Conservation (phyloP, 2,797 vertebrate species). For the Melanogrammus aeglefinus region DNA sequence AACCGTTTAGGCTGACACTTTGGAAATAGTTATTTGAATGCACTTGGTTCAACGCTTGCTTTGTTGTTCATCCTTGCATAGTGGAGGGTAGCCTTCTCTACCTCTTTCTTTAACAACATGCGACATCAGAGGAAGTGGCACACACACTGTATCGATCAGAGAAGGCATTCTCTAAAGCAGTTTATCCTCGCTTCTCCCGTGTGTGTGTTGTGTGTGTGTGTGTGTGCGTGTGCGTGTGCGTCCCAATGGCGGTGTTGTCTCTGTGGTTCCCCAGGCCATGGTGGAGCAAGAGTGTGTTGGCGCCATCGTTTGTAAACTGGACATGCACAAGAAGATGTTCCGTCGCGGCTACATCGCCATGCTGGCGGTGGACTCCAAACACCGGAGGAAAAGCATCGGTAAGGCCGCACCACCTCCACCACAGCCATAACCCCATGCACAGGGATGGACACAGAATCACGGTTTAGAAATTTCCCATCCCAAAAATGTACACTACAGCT, state of each 20-base stretch:
- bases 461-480: no score
- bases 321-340: slow-evolving; percentile 99
- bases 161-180: slow-evolving; percentile 30
- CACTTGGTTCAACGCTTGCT: background rate
- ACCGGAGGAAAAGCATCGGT: slow-evolving; percentile 99
- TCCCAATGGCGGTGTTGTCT: slow-evolving; percentile 2
- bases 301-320: slow-evolving; percentile 99
- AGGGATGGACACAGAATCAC: no score
- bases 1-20: background rate
- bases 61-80: slow-evolving; percentile 25
- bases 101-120: slow-evolving; percentile 26
- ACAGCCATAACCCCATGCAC: background rate
- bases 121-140: slow-evolving; percentile 44
- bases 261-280: slow-evolving; percentile 83
- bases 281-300: slow-evolving; percentile 98
- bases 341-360: slow-evolving; percentile 99
- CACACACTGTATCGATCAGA: background rate
- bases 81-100: slow-evolving; percentile 35
- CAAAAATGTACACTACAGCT: no score
- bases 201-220: slow-evolving; percentile 26
- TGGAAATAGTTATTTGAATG: background rate
- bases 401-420: slow-evolving; percentile 54
- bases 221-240: slow-evolving; percentile 22
- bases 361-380: slow-evolving; percentile 99
- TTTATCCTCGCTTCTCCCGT: background rate